These are phyloP conservation scores for Lepus oiostolus DNA, from an alignment of 2,797 vertebrate genomes.

Conservation along the genomic window DNA sequence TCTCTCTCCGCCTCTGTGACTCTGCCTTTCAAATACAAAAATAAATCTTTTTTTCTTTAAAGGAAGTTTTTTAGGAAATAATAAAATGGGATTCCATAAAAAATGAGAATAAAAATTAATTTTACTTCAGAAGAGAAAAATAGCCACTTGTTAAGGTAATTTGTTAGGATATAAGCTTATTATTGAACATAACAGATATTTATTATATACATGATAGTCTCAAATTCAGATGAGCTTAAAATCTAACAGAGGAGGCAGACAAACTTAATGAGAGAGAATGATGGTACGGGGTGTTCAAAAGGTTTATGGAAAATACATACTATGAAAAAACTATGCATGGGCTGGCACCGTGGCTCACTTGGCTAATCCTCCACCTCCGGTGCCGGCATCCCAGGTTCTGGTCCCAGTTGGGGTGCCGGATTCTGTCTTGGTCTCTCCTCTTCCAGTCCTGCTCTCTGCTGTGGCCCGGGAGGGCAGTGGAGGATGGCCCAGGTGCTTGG, in stretches of 20 bases:
- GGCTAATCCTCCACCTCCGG: too few relatives aligned
- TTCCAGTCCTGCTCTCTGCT: too few relatives aligned
- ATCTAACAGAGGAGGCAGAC: not conserved
- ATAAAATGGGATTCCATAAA: conserved; percentile 29
- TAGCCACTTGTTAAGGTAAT: not conserved
- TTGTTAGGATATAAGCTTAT: conserved; percentile 28
- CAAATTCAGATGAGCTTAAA: conserved; percentile 54
- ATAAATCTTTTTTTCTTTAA: not conserved
- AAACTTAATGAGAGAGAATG: not conserved
- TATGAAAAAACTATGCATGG: too few relatives aligned
- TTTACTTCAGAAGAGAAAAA: conserved; percentile 64
- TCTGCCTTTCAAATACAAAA: too few relatives aligned
- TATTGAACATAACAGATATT: conserved; percentile 36
- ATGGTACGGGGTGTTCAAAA: not conserved
- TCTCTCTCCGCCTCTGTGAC: too few relatives aligned
- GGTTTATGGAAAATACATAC: too few relatives aligned
- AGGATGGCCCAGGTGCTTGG: too few relatives aligned
- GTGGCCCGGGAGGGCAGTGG: too few relatives aligned
- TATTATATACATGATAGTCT: not conserved
- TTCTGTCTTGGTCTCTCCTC: too few relatives aligned
- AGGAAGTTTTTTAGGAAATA: conserved; percentile 25
- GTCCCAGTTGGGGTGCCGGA: too few relatives aligned
- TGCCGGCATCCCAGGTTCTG: too few relatives aligned
- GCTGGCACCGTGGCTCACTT: too few relatives aligned
- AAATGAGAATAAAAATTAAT: conserved; percentile 29